phyloP scores from a whole-genome alignment of 2,797 vertebrate species.

The Rostrhamus sociabilis region DNA sequence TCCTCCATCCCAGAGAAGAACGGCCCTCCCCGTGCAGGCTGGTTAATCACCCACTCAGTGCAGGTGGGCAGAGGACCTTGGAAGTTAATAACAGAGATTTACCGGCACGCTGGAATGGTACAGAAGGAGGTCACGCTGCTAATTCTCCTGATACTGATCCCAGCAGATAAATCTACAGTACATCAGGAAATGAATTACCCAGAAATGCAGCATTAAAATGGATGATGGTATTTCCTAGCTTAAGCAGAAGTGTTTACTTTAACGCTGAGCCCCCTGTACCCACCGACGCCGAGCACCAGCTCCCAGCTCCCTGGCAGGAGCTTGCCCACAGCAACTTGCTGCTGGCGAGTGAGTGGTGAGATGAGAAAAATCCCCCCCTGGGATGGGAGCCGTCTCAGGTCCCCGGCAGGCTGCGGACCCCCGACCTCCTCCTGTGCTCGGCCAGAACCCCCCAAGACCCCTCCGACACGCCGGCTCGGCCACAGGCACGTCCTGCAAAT shows the following conservation, averaged over 20 bases:
- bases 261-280: fast-evolving
- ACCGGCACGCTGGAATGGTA: not conserved
- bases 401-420: not conserved
- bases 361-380: not conserved
- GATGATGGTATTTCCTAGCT: not conserved
- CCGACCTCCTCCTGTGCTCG: not conserved
- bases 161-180: not conserved
- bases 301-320: not conserved
- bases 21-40: not conserved
- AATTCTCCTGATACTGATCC: not conserved
- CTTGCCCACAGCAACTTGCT: fast-evolving
- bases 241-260: not conserved
- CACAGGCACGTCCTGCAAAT: not conserved
- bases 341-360: not conserved
- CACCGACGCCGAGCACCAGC: fast-evolving
- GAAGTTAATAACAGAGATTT: not conserved
- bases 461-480: fast-evolving
- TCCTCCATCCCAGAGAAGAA: not conserved
- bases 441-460: not conserved
- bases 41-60: fast-evolving
- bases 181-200: not conserved
- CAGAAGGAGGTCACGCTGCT: constrained; percentile 16
- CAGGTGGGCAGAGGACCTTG: not conserved
- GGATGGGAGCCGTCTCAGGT: not conserved
- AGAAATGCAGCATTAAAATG: not conserved